These are phyloP conservation scores for Eupleurogrammus muticus DNA, from an alignment of 2,797 vertebrate genomes.

Conservation along the genomic window DNA sequence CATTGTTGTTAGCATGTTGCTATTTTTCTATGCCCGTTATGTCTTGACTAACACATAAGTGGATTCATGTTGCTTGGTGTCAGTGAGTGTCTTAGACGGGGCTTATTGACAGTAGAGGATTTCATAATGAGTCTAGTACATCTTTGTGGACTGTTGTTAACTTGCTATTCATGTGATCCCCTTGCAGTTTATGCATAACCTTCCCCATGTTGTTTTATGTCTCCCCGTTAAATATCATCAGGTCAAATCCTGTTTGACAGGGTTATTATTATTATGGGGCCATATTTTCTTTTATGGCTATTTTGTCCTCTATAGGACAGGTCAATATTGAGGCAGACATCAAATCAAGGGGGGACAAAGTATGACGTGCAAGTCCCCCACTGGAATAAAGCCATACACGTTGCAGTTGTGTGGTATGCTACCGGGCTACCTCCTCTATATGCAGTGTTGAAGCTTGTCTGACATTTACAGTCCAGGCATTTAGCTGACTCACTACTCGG, in stretches of 20 bases:
- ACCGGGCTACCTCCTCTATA: neutral
- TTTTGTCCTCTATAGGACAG: no score
- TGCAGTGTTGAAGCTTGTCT: neutral
- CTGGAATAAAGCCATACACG: neutral
- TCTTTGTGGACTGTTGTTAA: neutral
- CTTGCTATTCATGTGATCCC: no score
- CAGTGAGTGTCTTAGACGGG: neutral
- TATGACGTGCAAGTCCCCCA: neutral
- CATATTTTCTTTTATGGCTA: no score
- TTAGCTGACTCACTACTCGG: conserved; percentile 9
- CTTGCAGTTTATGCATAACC: neutral
- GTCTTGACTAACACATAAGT: no score
- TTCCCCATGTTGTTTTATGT: neutral
- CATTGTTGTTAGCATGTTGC: no score
- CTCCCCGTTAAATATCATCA: neutral
- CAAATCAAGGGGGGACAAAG: no score
- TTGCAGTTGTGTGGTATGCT: neutral
- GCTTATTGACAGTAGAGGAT: neutral
- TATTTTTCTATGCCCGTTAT: no score
- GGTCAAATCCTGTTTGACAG: neutral
- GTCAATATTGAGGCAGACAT: no score
- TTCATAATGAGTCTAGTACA: neutral
- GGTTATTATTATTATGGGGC: neutral
- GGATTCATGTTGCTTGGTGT: neutral
- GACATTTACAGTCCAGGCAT: conserved; percentile 20